These are phyloP conservation scores for Benitochromis conjunctus DNA, from an alignment of 2,113 vertebrate species.

Conservation along the genomic window DNA sequence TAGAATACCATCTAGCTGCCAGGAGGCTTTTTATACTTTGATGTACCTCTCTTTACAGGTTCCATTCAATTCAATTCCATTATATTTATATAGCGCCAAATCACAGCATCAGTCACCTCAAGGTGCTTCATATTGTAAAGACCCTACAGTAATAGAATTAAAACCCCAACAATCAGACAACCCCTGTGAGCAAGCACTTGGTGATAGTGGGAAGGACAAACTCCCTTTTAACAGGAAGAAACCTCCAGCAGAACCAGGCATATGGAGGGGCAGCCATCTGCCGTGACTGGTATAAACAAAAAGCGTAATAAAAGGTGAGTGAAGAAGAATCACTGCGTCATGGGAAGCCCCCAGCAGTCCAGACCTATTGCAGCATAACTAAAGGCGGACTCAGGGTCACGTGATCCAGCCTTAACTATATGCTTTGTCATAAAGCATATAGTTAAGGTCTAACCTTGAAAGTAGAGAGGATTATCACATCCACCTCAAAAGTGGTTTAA, in stretches of 20 bases:
- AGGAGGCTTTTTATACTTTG: background rate
- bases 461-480: background rate
- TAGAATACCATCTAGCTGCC: background rate
- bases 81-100: background rate
- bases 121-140: background rate
- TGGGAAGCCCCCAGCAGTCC: background rate
- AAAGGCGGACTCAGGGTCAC: background rate
- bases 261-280: background rate
- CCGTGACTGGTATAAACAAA: background rate
- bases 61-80: background rate
- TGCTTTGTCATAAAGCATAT: background rate
- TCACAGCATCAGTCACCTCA: background rate
- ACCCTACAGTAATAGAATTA: background rate
- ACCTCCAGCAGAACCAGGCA: background rate
- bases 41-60: background rate
- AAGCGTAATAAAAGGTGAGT: background rate
- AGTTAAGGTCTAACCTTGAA: background rate
- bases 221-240: background rate
- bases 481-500: background rate
- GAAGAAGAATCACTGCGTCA: background rate
- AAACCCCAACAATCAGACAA: background rate
- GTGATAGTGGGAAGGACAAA: background rate
- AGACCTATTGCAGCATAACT: background rate
- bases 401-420: background rate
- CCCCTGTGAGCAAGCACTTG: background rate